A percentile compares a stretch with the other conserved stretches of the same genome.
Conservation (phyloP, 2,113 vertebrate species). For the Opisthocomus hoazin region DNA sequence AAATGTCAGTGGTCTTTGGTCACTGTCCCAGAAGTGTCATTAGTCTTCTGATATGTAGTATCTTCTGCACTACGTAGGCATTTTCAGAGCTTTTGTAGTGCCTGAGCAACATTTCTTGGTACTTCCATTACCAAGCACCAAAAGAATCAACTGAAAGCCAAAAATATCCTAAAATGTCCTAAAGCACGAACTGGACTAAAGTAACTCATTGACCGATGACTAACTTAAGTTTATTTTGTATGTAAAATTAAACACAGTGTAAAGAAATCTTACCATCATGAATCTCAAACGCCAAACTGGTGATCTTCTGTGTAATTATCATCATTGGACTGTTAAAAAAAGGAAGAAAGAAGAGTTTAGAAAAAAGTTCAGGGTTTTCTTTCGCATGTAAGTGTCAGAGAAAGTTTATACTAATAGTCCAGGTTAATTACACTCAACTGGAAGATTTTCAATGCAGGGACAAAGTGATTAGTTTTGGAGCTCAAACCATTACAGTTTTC, state of each 20-base stretch:
- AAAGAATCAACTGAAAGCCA: not conserved
- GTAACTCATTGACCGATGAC: not conserved
- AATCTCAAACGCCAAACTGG: slow-evolving; percentile 95
- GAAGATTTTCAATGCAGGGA: not conserved
- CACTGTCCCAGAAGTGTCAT: not conserved
- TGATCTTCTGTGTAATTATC: slow-evolving; percentile 99
- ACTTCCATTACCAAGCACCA: not conserved
- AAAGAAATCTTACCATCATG: slow-evolving; percentile 87
- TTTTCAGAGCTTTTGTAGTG: not conserved
- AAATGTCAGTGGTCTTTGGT: not conserved
- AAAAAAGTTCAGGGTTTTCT: not conserved
- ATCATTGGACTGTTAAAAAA: slow-evolving; percentile 89
- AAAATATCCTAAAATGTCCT: not conserved
- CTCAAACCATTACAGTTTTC: not conserved
- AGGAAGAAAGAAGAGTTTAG: not conserved
- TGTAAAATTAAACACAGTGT: not conserved
- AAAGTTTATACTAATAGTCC: not conserved
- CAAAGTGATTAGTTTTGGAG: not conserved
- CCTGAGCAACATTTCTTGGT: not conserved
- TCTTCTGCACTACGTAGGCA: not conserved
- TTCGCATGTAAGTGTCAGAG: not conserved
- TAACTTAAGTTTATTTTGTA: not conserved
- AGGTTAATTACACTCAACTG: not conserved
- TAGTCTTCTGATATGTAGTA: not conserved
- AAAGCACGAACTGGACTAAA: not conserved